These are phyloP conservation scores for Microcebus murinus DNA, from an alignment of 2,113 vertebrate genomes.

Conservation along the genomic window DNA sequence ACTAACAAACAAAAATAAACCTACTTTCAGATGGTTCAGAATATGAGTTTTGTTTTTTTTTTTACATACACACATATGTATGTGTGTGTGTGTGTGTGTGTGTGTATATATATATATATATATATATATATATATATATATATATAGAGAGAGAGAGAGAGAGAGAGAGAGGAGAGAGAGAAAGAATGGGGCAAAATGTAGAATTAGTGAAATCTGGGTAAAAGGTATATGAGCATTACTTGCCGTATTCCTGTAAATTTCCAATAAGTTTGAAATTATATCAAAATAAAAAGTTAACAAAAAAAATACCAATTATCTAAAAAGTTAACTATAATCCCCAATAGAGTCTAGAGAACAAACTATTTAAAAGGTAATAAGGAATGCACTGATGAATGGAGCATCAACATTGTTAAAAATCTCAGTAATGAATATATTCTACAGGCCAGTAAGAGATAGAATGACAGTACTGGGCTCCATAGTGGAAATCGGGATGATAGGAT, in stretches of 20 bases:
- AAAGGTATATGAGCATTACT: neutral
- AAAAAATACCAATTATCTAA: neutral
- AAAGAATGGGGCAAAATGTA: neutral
- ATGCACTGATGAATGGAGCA: neutral
- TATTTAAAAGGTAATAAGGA: neutral
- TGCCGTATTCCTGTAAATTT: neutral
- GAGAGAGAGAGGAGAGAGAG: no score
- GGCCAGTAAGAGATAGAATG: neutral
- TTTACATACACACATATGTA: no score
- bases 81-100: no score
- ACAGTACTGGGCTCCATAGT: neutral
- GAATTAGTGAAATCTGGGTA: neutral
- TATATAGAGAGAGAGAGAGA: no score
- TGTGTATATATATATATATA: no score
- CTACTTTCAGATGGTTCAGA: neutral
- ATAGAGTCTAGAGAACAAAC: neutral
- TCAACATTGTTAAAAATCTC: neutral
- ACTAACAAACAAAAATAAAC: no score
- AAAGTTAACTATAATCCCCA: neutral
- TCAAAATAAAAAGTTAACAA: neutral
- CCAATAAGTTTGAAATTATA: neutral
- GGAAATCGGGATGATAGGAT: neutral
- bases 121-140: no score
- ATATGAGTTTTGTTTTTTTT: neutral
- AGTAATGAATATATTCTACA: neutral